Evolutionary conservation across 2,113 vertebrate genomes (phyloP).

Genomic region (Anolis carolinensis): DNA sequence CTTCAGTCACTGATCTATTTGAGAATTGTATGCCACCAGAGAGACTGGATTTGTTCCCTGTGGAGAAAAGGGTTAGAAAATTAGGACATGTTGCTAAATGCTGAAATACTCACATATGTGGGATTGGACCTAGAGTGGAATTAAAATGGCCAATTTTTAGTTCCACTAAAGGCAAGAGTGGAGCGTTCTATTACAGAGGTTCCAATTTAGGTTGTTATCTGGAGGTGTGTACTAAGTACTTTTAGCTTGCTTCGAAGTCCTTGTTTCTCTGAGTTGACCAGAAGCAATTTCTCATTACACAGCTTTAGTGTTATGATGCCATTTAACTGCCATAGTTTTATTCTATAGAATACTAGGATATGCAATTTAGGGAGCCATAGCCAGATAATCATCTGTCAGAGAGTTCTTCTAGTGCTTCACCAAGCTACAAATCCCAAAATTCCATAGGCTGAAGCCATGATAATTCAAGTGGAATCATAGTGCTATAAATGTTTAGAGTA

Average conservation of each 20-base stretch:
- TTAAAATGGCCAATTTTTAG: background rate
- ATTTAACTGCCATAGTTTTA: no score
- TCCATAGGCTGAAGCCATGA: no score
- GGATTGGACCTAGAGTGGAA: background rate
- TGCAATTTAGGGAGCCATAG: no score
- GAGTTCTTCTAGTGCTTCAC: no score
- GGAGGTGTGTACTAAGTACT: background rate
- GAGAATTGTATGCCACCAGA: background rate
- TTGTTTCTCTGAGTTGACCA: no score
- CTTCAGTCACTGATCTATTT: rapidly evolving
- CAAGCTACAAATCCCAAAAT: no score
- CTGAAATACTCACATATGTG: background rate
- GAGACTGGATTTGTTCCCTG: background rate
- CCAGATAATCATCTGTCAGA: no score
- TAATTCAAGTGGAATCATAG: no score
- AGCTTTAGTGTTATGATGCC: no score
- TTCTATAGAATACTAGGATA: no score
- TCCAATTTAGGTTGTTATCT: background rate
- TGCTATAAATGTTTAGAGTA: no score
- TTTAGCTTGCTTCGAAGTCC: background rate
- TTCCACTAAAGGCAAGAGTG: background rate
- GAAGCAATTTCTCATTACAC: no score
- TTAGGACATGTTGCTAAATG: background rate
- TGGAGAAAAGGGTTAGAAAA: background rate
- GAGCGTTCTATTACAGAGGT: background rate